Percentiles rank a stretch among this genome's conserved stretches.
Evolutionary conservation across 2,888 invertebrate species (phyloP).

Genomic region (Mesoligia furuncula): DNA sequence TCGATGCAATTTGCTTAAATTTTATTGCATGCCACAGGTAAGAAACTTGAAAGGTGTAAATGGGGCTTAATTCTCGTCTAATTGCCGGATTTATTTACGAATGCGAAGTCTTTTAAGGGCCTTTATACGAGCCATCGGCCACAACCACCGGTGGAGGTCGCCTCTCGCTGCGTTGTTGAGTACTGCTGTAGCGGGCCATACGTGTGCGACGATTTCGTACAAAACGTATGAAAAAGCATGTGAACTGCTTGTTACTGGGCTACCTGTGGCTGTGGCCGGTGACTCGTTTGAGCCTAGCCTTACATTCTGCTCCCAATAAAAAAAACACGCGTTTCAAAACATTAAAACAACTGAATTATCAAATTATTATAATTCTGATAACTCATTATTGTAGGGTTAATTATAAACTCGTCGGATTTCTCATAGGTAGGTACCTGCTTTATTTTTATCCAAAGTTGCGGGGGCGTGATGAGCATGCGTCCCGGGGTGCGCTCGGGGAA

Average conservation of each 20-base stretch:
- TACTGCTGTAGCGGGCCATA: not conserved
- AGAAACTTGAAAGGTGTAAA: not conserved
- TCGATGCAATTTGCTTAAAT: not conserved
- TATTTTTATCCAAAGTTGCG: conserved; percentile 47
- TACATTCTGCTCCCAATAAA: not conserved
- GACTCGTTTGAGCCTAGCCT: not conserved
- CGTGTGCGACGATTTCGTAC: not conserved
- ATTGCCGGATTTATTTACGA: not conserved
- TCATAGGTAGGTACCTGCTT: conserved; percentile 25
- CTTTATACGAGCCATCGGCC: not conserved
- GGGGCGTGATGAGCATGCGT: not conserved
- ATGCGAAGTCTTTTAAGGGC: not conserved
- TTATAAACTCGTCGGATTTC: conserved; percentile 58
- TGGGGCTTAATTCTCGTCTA: not conserved
- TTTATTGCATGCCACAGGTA: not conserved
- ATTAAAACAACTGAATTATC: not conserved
- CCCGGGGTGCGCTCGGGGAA: not conserved
- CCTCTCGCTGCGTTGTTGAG: too few relatives aligned
- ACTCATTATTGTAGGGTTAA: conserved; percentile 52
- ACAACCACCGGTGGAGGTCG: not conserved
- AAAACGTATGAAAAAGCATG: not conserved
- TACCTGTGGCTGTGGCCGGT: not conserved
- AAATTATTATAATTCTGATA: too few relatives aligned
- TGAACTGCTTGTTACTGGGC: not conserved
- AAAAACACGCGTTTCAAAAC: not conserved